These are phyloP conservation scores for Morpho deidamia DNA, from an alignment of 2,888 invertebrate genomes.

Conservation along the genomic window DNA sequence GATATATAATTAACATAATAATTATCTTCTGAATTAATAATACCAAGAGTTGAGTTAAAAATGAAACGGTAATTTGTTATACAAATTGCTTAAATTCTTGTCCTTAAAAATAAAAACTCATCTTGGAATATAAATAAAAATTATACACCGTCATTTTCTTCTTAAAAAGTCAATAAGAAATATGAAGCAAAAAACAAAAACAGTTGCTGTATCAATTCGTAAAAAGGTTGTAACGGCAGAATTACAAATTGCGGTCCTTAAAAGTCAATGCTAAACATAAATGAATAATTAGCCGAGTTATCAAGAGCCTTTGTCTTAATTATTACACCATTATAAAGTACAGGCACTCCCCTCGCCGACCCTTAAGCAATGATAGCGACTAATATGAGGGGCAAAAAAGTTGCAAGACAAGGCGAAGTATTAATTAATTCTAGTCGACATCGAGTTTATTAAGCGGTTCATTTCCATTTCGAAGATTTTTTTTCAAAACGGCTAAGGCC, in stretches of 20 bases:
- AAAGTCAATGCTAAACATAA: conserved; percentile 56
- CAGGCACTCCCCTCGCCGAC: conserved; percentile 49
- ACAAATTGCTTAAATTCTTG: too few species aligned
- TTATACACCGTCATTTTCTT: too few species aligned
- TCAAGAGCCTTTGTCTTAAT: conserved; percentile 71
- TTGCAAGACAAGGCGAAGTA: conserved; percentile 59
- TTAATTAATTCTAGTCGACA: conserved; percentile 70
- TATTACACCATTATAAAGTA: conserved; percentile 68
- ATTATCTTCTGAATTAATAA: too few species aligned
- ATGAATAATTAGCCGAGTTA: conserved; percentile 68
- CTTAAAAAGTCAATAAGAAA: background rate
- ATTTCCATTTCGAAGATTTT: conserved; percentile 66
- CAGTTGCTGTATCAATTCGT: conserved; percentile 7
- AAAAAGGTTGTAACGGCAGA: conserved; percentile 24
- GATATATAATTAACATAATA: too few species aligned
- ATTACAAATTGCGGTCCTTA: conserved; percentile 61
- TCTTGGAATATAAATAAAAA: too few species aligned
- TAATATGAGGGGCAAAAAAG: conserved; percentile 60
- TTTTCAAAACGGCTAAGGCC: conserved; percentile 32
- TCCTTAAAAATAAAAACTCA: too few species aligned
- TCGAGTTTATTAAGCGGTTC: conserved; percentile 67
- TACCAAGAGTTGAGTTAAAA: too few species aligned
- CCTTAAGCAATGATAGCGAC: conserved; percentile 52
- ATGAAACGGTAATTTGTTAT: too few species aligned
- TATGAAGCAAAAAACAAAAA: background rate